A percentile compares a stretch with the other conserved stretches of the same genome.
Conservation (phyloP, 2,888 invertebrate genomes). For the Lapara coniferarum region DNA sequence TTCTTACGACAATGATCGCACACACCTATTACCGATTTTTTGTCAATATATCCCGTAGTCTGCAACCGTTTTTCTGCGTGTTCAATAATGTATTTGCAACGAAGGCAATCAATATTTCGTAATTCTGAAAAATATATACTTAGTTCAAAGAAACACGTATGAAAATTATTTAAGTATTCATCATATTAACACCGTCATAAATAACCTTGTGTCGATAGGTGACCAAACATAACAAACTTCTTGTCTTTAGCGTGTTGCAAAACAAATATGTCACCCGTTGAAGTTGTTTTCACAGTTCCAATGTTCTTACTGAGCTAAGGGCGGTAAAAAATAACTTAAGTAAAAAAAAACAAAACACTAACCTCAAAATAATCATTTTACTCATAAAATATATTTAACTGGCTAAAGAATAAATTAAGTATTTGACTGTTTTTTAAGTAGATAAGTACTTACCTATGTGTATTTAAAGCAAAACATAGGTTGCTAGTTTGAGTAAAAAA, state of each 20-base stretch:
- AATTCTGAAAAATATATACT: constrained; percentile 49
- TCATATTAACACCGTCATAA: constrained; percentile 12
- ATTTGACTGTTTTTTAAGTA: too few relatives aligned
- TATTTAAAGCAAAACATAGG: too few relatives aligned
- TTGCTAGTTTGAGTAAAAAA: too few relatives aligned
- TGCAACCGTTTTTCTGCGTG: constrained; percentile 51
- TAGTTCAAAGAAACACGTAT: not conserved
- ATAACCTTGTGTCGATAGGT: constrained; percentile 49
- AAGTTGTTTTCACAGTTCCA: constrained; percentile 23
- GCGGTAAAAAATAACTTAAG: not conserved
- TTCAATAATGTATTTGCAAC: constrained; percentile 57
- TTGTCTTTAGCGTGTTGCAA: constrained; percentile 50
- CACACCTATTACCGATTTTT: constrained; percentile 52
- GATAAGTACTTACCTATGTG: too few relatives aligned
- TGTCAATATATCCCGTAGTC: constrained; percentile 46
- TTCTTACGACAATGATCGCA: constrained; percentile 60
- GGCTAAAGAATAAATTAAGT: too few relatives aligned
- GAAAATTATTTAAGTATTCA: not conserved
- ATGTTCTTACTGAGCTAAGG: constrained; percentile 29
- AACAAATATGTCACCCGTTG: constrained; percentile 46
- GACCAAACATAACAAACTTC: constrained; percentile 42
- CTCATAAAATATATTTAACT: too few relatives aligned
- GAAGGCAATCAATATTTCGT: constrained; percentile 53
- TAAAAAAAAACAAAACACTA: not conserved
- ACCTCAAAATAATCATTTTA: too few relatives aligned